Conservation (phyloP, 1,140 invertebrate species). For the Spodoptera litura region DNA sequence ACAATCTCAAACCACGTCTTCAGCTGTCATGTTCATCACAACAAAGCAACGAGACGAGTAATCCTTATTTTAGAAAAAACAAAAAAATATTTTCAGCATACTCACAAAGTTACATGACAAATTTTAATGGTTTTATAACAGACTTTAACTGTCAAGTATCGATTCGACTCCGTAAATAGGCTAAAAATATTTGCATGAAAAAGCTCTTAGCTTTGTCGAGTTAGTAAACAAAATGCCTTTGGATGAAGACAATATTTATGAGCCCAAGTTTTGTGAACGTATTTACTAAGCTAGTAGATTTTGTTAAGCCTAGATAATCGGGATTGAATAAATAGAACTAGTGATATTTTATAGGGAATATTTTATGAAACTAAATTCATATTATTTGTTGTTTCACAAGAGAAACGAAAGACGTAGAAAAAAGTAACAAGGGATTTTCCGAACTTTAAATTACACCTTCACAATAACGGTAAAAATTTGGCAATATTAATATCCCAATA, state of each 20-base stretch:
- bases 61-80: neutral
- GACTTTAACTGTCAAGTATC: slow-evolving; percentile 47
- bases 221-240: slow-evolving; percentile 52
- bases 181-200: slow-evolving; percentile 54
- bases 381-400: neutral
- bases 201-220: slow-evolving; percentile 49
- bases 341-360: neutral
- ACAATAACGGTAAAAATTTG: no score
- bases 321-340: neutral
- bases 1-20: no score
- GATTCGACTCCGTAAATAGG: slow-evolving; percentile 49
- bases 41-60: neutral
- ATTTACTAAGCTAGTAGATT: slow-evolving; percentile 7
- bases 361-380: neutral
- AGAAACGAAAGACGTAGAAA: no score
- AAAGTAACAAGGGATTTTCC: no score
- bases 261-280: slow-evolving; percentile 33
- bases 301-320: slow-evolving; percentile 9
- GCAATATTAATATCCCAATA: no score
- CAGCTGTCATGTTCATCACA: neutral
- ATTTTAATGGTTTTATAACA: slow-evolving; percentile 34
- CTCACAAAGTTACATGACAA: slow-evolving; percentile 20
- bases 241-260: slow-evolving; percentile 43
- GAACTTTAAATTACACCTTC: no score
- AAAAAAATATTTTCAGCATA: slow-evolving; percentile 12